Evolutionary conservation across 2,113 vertebrate species (phyloP).

Genomic region (Chloropsis hardwickii): DNA sequence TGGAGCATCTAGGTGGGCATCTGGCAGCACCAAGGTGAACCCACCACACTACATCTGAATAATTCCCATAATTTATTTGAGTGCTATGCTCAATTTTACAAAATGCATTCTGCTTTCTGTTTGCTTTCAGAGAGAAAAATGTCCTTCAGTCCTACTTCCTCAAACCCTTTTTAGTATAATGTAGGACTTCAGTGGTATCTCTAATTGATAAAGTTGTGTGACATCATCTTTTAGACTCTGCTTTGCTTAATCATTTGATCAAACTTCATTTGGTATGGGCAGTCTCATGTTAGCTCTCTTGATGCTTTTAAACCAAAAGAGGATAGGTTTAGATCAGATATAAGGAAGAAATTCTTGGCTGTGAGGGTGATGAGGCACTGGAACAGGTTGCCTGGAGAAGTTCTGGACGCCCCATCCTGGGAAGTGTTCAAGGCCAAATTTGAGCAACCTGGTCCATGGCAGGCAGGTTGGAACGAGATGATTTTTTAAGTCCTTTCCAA

Average conservation of each 20-base stretch:
- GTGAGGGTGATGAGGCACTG: not conserved
- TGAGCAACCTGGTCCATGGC: not conserved
- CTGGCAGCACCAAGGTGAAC: not conserved
- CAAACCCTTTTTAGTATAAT: not conserved
- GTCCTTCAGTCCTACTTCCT: not conserved
- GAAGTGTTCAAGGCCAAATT: not conserved
- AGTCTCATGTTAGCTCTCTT: not conserved
- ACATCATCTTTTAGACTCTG: not conserved
- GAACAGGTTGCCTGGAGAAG: not conserved
- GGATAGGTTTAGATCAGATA: not conserved
- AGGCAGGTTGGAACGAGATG: not conserved
- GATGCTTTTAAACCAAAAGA: not conserved
- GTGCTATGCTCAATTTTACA: not conserved
- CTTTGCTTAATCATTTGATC: not conserved
- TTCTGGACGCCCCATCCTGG: not conserved
- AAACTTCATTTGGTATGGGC: not conserved
- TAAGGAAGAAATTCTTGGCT: not conserved
- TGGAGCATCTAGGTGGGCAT: not conserved
- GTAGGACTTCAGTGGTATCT: not conserved
- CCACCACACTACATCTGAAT: not conserved
- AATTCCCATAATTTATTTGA: not conserved
- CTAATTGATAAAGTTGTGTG: not conserved
- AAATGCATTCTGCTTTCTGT: not conserved
- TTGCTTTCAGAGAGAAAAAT: not conserved
- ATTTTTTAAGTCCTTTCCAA: not conserved